A percentile compares a stretch with the other conserved stretches of the same genome.
phyloP scores from a whole-genome alignment of 1,140 invertebrate genomes.

The Anoplophora glabripennis region DNA sequence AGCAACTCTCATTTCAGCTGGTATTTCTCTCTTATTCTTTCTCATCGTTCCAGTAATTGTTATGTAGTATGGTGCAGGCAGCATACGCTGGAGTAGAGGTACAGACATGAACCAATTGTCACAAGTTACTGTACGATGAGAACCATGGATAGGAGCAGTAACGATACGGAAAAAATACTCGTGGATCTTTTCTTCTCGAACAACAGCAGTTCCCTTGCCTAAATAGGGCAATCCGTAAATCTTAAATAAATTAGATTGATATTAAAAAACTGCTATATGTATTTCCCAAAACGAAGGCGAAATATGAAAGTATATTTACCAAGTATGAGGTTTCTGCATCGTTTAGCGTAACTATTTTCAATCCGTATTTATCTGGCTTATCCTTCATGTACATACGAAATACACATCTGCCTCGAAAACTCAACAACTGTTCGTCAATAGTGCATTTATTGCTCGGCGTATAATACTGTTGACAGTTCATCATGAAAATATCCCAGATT shows the following conservation, averaged over 20 bases:
- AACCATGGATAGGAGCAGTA: neutral
- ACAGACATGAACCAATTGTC: slow-evolving; percentile 4
- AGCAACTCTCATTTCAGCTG: neutral
- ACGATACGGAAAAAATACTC: slow-evolving; percentile 7
- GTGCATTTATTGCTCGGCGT: neutral
- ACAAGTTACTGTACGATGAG: neutral
- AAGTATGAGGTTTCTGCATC: no score
- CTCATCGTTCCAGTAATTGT: no score
- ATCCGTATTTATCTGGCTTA: no score
- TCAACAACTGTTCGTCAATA: no score
- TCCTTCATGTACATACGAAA: no score
- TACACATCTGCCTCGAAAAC: no score
- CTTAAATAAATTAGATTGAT: neutral
- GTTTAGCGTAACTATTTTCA: no score
- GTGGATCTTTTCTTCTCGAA: slow-evolving; percentile 6
- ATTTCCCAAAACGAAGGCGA: neutral
- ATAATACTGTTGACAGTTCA: slow-evolving; percentile 5
- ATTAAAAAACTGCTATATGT: neutral
- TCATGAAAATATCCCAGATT: neutral
- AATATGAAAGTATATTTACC: neutral
- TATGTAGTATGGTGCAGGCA: neutral
- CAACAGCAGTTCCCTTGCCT: neutral
- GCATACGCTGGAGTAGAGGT: neutral
- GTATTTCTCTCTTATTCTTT: no score
- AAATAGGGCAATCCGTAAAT: neutral